Base-by-base conservation (phyloP, 1,140 invertebrate genomes). In the Drosophila funebris region DNA sequence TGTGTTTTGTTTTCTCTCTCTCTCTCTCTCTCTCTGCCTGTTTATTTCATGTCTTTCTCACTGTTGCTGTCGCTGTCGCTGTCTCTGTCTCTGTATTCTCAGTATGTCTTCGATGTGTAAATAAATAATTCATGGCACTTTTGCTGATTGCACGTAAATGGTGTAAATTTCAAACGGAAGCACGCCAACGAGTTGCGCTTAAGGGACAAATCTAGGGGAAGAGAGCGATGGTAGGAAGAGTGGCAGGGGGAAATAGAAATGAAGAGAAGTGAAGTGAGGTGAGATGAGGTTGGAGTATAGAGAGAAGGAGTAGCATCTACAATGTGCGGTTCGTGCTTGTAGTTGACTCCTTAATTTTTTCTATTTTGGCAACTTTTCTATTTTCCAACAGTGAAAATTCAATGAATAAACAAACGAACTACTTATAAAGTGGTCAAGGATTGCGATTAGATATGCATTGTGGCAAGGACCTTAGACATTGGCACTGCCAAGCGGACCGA, bases 91-190 rank as follows among this genome's bases (percentile, higher is more conserved):
- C 22, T 29, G 37, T 31, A 24, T 20, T 20, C 41, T 44, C 37
- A 44, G 39, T 64, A 9, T 54, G 50, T 71, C 50, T 63, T 64
- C 60, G 18, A 64, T 71, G 36, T 64, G 68, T 56, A 48, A 43
- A 61, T 85, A 78, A 88, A 88, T 88, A 88, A 85, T 85, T 78
- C 78, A 87, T 71, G 73, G 64, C 83, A 87, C 83, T 87, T 78
- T 83, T 84, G 72, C 79, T 87, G 83, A 87, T 89, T 89, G 84
- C 84, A 87, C 78, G 84, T 87, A 89, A 83, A 87, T 63, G 83
- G 83, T 62, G 83, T 78, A 83, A 89, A 89, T 78, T 76, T 73
- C 67, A 83, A 83, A 76, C 31, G 78, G 78, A 82, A 81, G 70
- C 56, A 69, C 58, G 37, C 54, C 69, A 76, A 58, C 31, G 33